phyloP scores from a whole-genome alignment of 30 jellyfish, hydroid and myxozoan species.

The Catostylus mosaicus region DNA sequence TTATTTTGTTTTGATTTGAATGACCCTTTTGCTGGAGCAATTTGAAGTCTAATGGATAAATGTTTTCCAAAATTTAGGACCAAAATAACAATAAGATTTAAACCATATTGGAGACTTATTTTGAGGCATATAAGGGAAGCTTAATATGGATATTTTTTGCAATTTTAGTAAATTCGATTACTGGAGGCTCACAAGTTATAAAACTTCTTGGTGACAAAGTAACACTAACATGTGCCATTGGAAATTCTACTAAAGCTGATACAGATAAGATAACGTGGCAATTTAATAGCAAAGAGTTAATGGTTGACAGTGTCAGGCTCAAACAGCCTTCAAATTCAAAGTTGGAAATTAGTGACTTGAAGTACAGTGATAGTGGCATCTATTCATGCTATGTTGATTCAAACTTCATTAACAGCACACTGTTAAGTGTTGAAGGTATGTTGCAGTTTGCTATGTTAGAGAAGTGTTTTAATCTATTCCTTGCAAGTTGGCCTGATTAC shows the following conservation, averaged over 20 bases:
- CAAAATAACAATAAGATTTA: too few species aligned
- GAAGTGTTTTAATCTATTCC: too few species aligned
- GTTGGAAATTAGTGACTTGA: conserved; percentile 22
- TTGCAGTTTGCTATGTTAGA: not conserved
- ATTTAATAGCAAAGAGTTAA: conserved; percentile 16
- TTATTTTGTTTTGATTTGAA: too few species aligned
- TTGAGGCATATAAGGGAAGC: too few species aligned
- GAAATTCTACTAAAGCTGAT: not conserved
- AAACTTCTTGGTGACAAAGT: conserved; percentile 17
- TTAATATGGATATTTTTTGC: too few species aligned
- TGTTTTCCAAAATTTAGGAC: too few species aligned
- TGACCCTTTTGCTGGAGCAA: too few species aligned
- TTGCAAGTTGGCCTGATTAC: too few species aligned
- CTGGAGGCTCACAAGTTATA: not conserved
- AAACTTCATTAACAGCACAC: not conserved
- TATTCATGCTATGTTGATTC: conserved; percentile 38
- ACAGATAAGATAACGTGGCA: conserved; percentile 27
- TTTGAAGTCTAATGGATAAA: too few species aligned
- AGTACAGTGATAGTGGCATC: conserved; percentile 47
- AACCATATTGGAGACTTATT: too few species aligned
- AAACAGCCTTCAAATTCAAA: conserved; percentile 16
- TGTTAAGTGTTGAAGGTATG: conserved; percentile 48
- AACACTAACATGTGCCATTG: conserved; percentile 26
- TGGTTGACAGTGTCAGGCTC: conserved; percentile 41
- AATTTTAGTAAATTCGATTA: not conserved